Conservation (phyloP, 2,888 invertebrate genomes). For the Nysson spinosus region DNA sequence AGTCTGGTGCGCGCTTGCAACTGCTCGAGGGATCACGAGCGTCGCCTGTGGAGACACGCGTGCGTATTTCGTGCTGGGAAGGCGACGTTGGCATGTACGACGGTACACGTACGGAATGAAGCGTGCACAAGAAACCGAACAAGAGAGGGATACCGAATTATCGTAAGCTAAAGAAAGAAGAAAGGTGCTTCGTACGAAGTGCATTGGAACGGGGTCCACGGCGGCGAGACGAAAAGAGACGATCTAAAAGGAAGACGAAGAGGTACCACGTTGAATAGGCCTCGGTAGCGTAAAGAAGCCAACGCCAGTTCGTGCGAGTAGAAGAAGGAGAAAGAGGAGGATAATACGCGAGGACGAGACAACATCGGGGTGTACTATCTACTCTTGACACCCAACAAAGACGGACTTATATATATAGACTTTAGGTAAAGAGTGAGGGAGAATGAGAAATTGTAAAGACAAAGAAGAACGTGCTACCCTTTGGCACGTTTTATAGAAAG, state of each 20-base stretch:
- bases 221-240: background rate
- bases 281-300: background rate
- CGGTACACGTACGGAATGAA: constrained; percentile 13
- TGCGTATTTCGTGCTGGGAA: constrained; percentile 48
- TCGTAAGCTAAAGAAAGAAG: background rate
- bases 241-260: background rate
- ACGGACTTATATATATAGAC: background rate
- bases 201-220: background rate
- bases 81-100: constrained; percentile 23
- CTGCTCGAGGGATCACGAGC: constrained; percentile 16
- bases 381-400: no score
- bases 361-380: no score
- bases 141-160: background rate
- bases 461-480: background rate
- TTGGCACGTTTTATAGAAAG: background rate
- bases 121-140: no score
- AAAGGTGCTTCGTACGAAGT: background rate
- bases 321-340: background rate
- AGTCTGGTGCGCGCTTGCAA: constrained; percentile 1
- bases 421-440: background rate
- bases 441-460: background rate
- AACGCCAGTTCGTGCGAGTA: no score
- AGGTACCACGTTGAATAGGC: no score
- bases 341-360: background rate
- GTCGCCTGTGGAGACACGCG: constrained; percentile 48